Conservation (phyloP, 2,888 invertebrate genomes). For the Cheilosia vernalis region DNA sequence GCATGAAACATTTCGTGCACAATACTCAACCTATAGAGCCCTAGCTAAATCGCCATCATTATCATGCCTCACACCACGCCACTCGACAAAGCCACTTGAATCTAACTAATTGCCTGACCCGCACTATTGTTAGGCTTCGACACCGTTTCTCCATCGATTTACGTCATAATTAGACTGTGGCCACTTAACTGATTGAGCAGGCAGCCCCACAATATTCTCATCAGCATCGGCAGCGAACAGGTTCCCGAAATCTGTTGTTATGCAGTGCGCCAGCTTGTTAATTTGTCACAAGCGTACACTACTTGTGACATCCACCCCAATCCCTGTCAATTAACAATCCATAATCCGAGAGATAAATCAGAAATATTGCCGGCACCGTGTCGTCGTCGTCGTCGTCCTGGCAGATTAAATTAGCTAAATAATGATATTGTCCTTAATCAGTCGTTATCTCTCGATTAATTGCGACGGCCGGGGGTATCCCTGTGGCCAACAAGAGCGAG, state of each 20-base stretch:
- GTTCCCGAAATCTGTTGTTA: neutral
- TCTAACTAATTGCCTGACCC: slow-evolving; percentile 4
- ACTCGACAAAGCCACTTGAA: slow-evolving; percentile 1
- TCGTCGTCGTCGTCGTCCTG: neutral
- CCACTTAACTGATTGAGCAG: slow-evolving; percentile 25
- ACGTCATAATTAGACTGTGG: slow-evolving; percentile 39
- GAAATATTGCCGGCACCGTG: slow-evolving; percentile 39
- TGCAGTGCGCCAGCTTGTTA: neutral
- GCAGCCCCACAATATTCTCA: neutral
- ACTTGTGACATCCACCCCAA: slow-evolving; percentile 33
- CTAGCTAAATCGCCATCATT: neutral
- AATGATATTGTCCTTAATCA: slow-evolving; percentile 67
- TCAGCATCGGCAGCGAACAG: neutral
- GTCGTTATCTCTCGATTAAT: slow-evolving; percentile 73
- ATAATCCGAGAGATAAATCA: slow-evolving; percentile 70
- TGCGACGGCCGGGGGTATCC: slow-evolving; percentile 51
- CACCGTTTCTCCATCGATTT: slow-evolving; percentile 26
- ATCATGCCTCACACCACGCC: neutral
- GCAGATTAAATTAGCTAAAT: slow-evolving; percentile 62
- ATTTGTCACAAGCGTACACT: slow-evolving; percentile 37
- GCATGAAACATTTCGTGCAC: no score
- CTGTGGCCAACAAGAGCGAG: slow-evolving; percentile 18
- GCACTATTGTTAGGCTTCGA: slow-evolving; percentile 17
- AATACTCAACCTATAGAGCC: no score
- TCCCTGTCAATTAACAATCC: slow-evolving; percentile 65